Evolutionary conservation across 2,113 vertebrate species (phyloP), one percentile per base, ranked within the genome.

Genomic region (Strigops habroptila): DNA sequence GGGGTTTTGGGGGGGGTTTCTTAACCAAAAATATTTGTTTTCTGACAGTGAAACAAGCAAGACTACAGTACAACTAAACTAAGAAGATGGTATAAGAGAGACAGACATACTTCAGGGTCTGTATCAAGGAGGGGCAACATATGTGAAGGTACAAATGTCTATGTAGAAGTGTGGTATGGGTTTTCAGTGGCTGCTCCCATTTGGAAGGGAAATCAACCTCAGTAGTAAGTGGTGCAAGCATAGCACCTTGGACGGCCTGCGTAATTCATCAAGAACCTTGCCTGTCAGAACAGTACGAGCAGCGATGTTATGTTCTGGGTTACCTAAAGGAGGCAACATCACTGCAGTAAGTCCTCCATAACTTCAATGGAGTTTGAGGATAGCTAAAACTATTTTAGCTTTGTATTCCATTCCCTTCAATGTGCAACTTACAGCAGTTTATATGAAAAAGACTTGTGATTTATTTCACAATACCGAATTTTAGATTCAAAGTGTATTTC

Each of bases 81-180:
- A 59, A 62, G 12, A 25, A 52, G 23, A 41, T 16, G 7, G 6
- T 44, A 0, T 46, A 60, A 76, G 19, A 86, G 23, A 75, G 33
- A 65, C 44, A 60, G 52, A 14, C 10, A 39, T 55, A 33, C 35
- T 39, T 55, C n/a, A 59, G 17, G 12, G 6, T 60, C 13, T 33
- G 4, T 68, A 43, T 73, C 13, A 79, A 48, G 39, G 12, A 49
- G 19, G 5, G 10, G 16, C 19, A 91, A 77, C 8, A 18, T 8
- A 43, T 0, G 1, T 48, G 18, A 55, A 52, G 18, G 53, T 17
- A 76, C 39, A 64, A 84, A 41, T 31, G 6, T 53, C 60, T 25
- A 6, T 0, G 0, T 1, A 12, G 25, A 85, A 74, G 13, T 4
- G 9, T 30, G 19, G 22, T 31, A n/a, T 10, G 60, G n/a, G 10